A percentile compares a stretch with the other conserved stretches of the same genome.
These are phyloP conservation scores for Morus bassanus DNA, from an alignment of 2,797 vertebrate species.

Conservation along the genomic window DNA sequence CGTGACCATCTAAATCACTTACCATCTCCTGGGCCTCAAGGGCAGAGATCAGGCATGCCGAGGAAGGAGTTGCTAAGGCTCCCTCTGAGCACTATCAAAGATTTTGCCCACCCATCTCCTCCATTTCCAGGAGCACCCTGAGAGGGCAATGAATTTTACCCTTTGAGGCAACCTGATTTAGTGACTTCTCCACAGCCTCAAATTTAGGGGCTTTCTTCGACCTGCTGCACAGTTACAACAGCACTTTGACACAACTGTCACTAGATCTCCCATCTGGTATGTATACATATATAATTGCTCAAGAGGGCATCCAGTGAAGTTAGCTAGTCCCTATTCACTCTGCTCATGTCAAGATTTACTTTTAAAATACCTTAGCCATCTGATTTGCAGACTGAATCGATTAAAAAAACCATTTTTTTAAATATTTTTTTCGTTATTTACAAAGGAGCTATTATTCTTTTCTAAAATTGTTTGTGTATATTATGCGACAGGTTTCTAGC, in stretches of 20 bases:
- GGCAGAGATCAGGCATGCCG: neutral
- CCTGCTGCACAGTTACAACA: neutral
- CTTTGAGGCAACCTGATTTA: neutral
- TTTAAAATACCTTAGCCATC: neutral
- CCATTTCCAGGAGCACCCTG: neutral
- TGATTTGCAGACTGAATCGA: neutral
- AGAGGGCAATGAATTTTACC: neutral
- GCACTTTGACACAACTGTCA: neutral
- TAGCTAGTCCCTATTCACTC: neutral
- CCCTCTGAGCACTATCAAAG: neutral
- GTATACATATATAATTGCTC: neutral
- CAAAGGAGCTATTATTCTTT: neutral
- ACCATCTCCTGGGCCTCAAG: neutral
- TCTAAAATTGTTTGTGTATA: neutral
- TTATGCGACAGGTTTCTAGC: neutral
- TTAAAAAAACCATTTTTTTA: neutral
- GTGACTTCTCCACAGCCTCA: neutral
- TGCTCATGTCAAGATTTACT: neutral
- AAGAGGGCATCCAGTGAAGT: fast-evolving
- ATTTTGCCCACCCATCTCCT: neutral
- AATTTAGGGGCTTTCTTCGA: neutral
- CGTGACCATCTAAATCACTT: neutral
- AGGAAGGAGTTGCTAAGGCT: neutral
- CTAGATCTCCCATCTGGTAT: neutral
- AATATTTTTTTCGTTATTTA: neutral